Percentiles rank a stretch among this genome's conserved stretches.
Conservation (phyloP, 1,140 invertebrate species). For the Drosophila ambigua region DNA sequence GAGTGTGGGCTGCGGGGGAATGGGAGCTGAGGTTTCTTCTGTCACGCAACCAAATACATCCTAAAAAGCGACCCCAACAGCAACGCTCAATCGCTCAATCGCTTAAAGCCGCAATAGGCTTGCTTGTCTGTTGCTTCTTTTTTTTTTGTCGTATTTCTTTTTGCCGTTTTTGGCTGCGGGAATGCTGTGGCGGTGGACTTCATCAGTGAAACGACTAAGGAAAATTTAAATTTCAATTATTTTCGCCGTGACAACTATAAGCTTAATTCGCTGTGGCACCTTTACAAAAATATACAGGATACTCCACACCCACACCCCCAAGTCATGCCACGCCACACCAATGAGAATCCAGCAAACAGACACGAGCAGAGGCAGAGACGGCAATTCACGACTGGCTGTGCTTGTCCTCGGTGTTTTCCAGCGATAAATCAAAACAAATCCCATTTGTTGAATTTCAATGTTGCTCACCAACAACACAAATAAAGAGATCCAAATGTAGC, state of each 20-base stretch:
- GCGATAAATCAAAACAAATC: slow-evolving; percentile 68
- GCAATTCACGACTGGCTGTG: neutral
- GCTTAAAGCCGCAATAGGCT: slow-evolving; percentile 22
- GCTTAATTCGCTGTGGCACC: slow-evolving; percentile 41
- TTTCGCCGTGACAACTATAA: slow-evolving; percentile 42
- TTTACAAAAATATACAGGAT: slow-evolving; percentile 6
- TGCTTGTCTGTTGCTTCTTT: no score
- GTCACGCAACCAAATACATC: slow-evolving; percentile 25
- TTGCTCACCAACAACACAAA: slow-evolving; percentile 24
- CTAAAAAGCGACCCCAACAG: neutral
- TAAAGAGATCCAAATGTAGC: no score
- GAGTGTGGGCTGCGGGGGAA: neutral
- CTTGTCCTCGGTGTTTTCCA: slow-evolving; percentile 9
- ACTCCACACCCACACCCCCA: no score
- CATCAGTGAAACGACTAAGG: slow-evolving; percentile 16
- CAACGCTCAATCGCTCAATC: slow-evolving; percentile 31
- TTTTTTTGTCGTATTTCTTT: neutral
- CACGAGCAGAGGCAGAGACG: neutral
- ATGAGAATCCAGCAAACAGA: neutral
- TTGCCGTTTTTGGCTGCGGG: neutral
- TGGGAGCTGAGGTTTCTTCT: neutral
- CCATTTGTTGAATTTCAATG: slow-evolving; percentile 61
- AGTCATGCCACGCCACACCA: neutral
- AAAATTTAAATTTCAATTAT: slow-evolving; percentile 63
- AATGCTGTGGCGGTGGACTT: slow-evolving; percentile 15